Evolutionary conservation across 2,113 vertebrate genomes (phyloP).

Genomic region (Caranx melampygus): DNA sequence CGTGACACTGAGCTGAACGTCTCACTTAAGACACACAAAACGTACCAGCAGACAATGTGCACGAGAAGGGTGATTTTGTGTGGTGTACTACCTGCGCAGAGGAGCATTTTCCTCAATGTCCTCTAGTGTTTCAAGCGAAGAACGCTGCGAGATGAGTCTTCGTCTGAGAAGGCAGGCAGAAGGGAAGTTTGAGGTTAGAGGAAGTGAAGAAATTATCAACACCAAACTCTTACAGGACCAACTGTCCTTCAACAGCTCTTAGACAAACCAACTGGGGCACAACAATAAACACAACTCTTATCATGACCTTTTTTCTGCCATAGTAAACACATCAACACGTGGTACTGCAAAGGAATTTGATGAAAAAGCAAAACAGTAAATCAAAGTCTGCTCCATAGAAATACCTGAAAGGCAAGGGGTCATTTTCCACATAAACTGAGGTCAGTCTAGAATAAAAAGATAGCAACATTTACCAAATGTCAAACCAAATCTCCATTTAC

Average conservation of each 20-base stretch:
- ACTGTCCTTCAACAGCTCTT: slow-evolving; percentile 4
- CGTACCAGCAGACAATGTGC: background rate
- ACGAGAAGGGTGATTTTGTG: background rate
- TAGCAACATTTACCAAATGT: slow-evolving; percentile 6
- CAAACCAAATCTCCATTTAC: slow-evolving; percentile 4
- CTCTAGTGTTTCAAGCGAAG: slow-evolving; percentile 97
- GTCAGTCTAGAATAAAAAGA: slow-evolving; percentile 11
- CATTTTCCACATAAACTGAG: slow-evolving; percentile 17
- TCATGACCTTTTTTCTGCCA: background rate
- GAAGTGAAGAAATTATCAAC: slow-evolving; percentile 16
- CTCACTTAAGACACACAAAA: background rate
- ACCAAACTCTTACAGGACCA: slow-evolving; percentile 12
- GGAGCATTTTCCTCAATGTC: slow-evolving; percentile 99
- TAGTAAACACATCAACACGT: background rate
- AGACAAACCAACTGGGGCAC: background rate
- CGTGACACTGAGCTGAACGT: background rate
- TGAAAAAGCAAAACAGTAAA: slow-evolving; percentile 32
- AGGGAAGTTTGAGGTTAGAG: background rate
- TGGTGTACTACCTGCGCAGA: slow-evolving; percentile 88
- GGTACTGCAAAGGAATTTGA: slow-evolving; percentile 31
- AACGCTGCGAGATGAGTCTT: slow-evolving; percentile 96
- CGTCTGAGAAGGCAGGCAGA: slow-evolving; percentile 81
- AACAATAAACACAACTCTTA: slow-evolving; percentile 1
- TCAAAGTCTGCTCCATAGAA: slow-evolving; percentile 11
- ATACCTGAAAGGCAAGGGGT: slow-evolving; percentile 7